These are phyloP conservation scores for Sitta carolinensis DNA, from an alignment of 2,797 vertebrate genomes.

Conservation along the genomic window DNA sequence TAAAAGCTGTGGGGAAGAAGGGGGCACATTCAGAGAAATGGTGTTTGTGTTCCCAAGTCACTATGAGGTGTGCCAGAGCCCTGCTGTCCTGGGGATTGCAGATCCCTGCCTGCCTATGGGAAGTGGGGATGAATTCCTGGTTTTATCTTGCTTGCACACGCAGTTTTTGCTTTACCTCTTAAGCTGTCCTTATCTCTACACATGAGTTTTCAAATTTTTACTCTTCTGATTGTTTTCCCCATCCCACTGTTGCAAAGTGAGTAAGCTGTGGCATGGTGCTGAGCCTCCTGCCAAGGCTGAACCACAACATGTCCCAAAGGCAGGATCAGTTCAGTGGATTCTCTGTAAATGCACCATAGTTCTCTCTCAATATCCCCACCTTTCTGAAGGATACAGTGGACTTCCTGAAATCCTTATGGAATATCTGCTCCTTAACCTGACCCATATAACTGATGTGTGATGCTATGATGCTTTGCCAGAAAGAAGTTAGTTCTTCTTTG, in stretches of 20 bases:
- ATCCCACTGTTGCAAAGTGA: neutral
- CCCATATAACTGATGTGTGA: neutral
- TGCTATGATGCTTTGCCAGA: neutral
- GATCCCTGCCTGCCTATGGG: neutral
- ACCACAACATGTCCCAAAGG: neutral
- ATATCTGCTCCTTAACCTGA: neutral
- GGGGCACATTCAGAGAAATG: rapidly evolving
- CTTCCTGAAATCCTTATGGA: neutral
- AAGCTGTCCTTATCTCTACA: neutral
- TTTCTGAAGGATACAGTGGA: neutral
- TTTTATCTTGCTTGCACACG: neutral
- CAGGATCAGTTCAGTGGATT: neutral
- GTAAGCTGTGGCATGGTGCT: neutral
- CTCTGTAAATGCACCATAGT: neutral
- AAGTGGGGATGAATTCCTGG: neutral
- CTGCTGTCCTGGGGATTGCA: neutral
- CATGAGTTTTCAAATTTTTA: neutral
- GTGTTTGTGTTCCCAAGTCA: neutral
- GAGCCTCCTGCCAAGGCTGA: neutral
- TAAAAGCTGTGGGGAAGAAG: neutral
- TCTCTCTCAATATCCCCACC: neutral
- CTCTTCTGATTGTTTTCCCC: neutral
- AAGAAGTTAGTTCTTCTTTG: neutral
- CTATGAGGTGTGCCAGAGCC: rapidly evolving
- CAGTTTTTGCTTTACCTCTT: neutral